Percentiles rank a stretch among this genome's conserved stretches.
Conservation (phyloP, 2,888 invertebrate genomes). For the Nomada fabriciana region DNA sequence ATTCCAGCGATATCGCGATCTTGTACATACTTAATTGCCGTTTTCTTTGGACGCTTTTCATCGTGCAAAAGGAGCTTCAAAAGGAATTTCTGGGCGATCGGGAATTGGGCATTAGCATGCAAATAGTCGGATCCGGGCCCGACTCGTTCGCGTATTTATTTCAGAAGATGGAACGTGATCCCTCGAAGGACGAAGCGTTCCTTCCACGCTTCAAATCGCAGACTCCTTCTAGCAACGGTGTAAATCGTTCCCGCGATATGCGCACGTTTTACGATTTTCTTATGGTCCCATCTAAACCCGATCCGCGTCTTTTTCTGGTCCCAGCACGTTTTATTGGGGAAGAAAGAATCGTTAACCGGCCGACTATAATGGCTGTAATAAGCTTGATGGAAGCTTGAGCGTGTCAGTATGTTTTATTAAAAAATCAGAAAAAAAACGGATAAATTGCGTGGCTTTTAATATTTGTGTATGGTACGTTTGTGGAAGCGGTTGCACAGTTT, state of each 20-base stretch:
- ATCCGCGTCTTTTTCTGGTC: background rate
- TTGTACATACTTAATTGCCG: background rate
- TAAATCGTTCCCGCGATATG: constrained; percentile 11
- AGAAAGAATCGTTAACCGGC: background rate
- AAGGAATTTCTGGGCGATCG: constrained; percentile 18
- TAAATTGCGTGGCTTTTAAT: background rate
- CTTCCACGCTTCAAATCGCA: constrained; percentile 19
- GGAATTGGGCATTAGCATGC: constrained; percentile 56
- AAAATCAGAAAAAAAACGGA: background rate
- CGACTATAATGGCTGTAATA: background rate
- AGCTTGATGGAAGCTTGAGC: background rate
- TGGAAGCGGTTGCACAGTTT: background rate
- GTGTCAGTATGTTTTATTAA: background rate
- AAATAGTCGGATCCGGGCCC: constrained; percentile 45
- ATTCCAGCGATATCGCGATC: background rate
- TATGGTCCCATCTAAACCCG: constrained; percentile 7
- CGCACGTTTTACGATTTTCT: constrained; percentile 28
- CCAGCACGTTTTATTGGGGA: background rate
- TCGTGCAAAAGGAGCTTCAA: background rate
- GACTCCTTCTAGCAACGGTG: constrained; percentile 3
- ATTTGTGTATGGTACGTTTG: background rate
- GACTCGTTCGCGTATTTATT: constrained; percentile 42
- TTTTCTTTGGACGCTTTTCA: background rate
- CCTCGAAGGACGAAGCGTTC: constrained; percentile 54
- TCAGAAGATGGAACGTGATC: constrained; percentile 39